Conservation (phyloP, 1,140 invertebrate species). For the Diuraphis noxia region DNA sequence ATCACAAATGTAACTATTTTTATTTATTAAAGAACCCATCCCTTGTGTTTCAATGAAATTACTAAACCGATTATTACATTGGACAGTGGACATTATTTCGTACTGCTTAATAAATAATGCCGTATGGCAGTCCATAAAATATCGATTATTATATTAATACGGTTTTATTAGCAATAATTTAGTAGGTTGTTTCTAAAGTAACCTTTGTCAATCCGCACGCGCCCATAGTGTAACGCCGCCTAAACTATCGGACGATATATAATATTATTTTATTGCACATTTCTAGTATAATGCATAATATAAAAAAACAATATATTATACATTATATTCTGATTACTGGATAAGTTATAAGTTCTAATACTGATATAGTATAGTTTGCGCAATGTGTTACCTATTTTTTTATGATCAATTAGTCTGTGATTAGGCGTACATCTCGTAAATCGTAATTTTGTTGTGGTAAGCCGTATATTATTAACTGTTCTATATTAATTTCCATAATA, state of each 20-base stretch:
- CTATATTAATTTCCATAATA: no score
- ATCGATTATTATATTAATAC: conserved; percentile 22
- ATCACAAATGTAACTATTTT: background rate
- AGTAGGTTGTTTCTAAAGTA: background rate
- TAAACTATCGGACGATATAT: background rate
- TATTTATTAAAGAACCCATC: background rate
- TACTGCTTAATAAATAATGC: background rate
- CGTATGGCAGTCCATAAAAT: background rate
- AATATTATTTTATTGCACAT: background rate
- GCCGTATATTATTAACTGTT: background rate
- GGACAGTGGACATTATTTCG: background rate
- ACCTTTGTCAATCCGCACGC: background rate
- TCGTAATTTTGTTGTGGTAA: background rate
- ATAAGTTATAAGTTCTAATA: background rate
- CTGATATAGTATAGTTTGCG: background rate
- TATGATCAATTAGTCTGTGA: background rate
- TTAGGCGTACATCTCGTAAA: background rate
- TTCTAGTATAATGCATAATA: background rate
- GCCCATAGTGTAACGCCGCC: background rate
- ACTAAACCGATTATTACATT: background rate
- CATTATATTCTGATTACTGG: background rate
- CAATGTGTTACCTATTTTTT: background rate
- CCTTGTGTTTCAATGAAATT: background rate
- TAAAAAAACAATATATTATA: background rate
- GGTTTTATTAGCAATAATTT: background rate